Evolutionary conservation across 2,113 vertebrate species (phyloP), one percentile per base, ranked within the genome.

Genomic region (Erythrolamprus reginae): DNA sequence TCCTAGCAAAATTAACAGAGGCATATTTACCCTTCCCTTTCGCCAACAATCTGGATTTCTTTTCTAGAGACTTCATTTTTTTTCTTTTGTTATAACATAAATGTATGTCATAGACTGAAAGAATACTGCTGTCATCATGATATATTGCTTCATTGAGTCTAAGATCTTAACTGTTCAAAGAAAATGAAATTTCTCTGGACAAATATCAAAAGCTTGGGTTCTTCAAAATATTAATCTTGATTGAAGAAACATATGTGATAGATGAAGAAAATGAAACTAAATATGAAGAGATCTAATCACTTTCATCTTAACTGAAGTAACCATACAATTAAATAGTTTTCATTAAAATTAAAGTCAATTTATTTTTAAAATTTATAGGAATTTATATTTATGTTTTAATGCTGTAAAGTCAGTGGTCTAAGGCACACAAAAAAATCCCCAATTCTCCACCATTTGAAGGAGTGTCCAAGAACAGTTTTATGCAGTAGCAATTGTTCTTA

Each of bases 281-380:
- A 52, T 82, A 90, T 82, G 90, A n/a, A 33, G 51, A 65, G 7
- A 2, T 12, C 15, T 86, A 48, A n/a, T 70, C n/a, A 28, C 9
- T 19, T 21, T 17, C 10, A 89, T 24, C 86, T 9, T 84, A 23
- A 38, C 26, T 24, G 21, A 21, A 3, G 2, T 52, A 0, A 0
- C 47, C 19, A 38, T 26, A 24, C 10, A 21, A 3, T 1, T 52
- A 0, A 0, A 82, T 17, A 3, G 7, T 77, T 52, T 50, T 88
- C 90, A 92, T 65, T 89, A 92, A 90, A 85, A 93, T 92, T 91
- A 89, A 92, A 90, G 33, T 42, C 86, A 38, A 17, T 87, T 92
- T 89, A 90, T 91, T 93, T 92, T 94, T 33, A 42, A 21, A 77
- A 77, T 17, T 47, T 17, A 56, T 12, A 23, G 9, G 28, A 84